A percentile compares a stretch with the other conserved stretches of the same genome.
Conservation (phyloP, 2,888 invertebrate species). For the Papilio demoleus region DNA sequence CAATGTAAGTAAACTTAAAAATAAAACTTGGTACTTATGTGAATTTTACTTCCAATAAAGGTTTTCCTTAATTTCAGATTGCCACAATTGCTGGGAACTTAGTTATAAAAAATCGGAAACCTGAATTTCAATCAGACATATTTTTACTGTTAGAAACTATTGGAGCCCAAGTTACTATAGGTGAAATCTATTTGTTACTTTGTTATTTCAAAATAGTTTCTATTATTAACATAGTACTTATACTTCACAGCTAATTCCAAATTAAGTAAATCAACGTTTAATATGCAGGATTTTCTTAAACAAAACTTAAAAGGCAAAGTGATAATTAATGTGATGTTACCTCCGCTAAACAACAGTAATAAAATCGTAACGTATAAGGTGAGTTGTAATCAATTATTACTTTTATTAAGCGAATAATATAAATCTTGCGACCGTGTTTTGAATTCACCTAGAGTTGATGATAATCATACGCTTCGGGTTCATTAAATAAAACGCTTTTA, state of each 20-base stretch:
- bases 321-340: constrained; percentile 81
- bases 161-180: constrained; percentile 52
- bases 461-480: too few relatives aligned
- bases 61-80: constrained; percentile 60
- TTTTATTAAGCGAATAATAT: background rate
- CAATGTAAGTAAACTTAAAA: constrained; percentile 82
- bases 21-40: background rate
- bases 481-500: too few relatives aligned
- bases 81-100: constrained; percentile 88
- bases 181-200: background rate
- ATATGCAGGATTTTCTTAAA: constrained; percentile 60
- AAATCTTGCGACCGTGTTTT: too few relatives aligned
- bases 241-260: constrained; percentile 25
- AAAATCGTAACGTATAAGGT: constrained; percentile 86
- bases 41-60: background rate
- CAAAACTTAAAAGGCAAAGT: constrained; percentile 63
- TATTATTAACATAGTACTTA: background rate
- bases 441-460: too few relatives aligned
- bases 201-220: too few relatives aligned
- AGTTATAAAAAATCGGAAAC: constrained; percentile 85
- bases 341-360: constrained; percentile 72
- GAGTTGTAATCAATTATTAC: constrained; percentile 3
- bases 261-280: constrained; percentile 47
- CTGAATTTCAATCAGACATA: constrained; percentile 88
- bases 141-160: constrained; percentile 76